Percentiles rank a stretch among this genome's conserved stretches.
Evolutionary conservation across 2,888 invertebrate species (phyloP).

Genomic region (Cancer borealis): DNA sequence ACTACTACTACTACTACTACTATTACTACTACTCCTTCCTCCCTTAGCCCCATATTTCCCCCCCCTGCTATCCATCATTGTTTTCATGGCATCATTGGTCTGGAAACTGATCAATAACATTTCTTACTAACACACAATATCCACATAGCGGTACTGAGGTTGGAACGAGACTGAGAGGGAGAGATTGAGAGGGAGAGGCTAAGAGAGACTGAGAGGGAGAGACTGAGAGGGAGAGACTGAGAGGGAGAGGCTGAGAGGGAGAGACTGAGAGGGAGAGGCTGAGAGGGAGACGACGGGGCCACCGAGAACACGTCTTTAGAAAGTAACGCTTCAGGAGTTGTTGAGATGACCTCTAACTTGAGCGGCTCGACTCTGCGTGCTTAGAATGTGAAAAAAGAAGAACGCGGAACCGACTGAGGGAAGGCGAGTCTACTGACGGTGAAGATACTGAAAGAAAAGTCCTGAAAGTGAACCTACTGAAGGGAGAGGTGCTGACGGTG

Average conservation of each 20-base stretch:
- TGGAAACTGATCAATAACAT: background rate
- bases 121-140: background rate
- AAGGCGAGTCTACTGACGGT: too few species aligned
- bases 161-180: background rate
- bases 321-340: constrained; percentile 22
- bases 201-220: background rate
- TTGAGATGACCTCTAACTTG: background rate
- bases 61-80: background rate
- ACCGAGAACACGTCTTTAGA: constrained; percentile 11
- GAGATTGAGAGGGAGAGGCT: background rate
- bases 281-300: background rate
- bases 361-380: background rate
- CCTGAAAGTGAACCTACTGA: background rate
- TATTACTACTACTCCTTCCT: background rate
- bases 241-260: background rate
- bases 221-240: background rate
- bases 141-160: background rate
- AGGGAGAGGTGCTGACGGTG: background rate
- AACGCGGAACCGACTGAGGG: too few species aligned
- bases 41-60: background rate
- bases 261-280: background rate
- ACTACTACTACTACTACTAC: background rate
- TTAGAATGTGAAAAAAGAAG: background rate
- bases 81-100: background rate
- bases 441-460: background rate